Conservation (phyloP, 2,113 vertebrate genomes). For the Gymnogyps californianus region DNA sequence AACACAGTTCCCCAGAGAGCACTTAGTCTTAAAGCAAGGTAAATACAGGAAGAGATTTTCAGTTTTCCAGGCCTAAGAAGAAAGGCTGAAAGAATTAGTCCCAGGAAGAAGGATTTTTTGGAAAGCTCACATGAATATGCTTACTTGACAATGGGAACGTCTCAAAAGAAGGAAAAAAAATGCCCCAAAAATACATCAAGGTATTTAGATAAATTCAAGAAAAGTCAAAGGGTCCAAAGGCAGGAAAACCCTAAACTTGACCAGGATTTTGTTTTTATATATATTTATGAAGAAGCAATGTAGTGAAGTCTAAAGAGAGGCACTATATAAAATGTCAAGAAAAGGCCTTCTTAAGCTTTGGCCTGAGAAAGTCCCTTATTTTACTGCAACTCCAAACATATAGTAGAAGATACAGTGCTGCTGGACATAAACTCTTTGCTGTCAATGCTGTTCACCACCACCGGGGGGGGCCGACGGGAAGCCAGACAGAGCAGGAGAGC, state of each 20-base stretch:
- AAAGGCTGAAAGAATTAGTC: neutral
- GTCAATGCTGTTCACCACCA: neutral
- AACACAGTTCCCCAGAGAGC: constrained; percentile 19
- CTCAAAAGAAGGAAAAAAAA: neutral
- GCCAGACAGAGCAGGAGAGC: neutral
- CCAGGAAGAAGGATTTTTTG: neutral
- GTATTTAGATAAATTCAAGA: constrained; percentile 18
- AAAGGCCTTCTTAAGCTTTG: constrained; percentile 47
- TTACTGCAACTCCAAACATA: constrained; percentile 47
- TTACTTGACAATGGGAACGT: constrained; percentile 45
- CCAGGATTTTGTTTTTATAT: constrained; percentile 58
- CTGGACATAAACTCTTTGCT: neutral
- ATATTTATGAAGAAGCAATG: constrained; percentile 23
- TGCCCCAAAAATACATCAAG: constrained; percentile 26
- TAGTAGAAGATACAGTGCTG: neutral
- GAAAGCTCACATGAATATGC: constrained; percentile 33
- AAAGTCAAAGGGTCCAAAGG: neutral
- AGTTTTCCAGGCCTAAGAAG: constrained; percentile 18
- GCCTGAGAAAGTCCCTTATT: constrained; percentile 37
- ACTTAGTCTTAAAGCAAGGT: neutral
- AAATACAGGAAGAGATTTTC: neutral
- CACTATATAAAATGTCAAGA: constrained; percentile 15
- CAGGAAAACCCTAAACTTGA: neutral
- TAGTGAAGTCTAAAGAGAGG: constrained; percentile 14
- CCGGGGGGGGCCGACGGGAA: too few relatives aligned